phyloP scores from a whole-genome alignment of 2,797 vertebrate genomes.

The Apogon talboti region DNA sequence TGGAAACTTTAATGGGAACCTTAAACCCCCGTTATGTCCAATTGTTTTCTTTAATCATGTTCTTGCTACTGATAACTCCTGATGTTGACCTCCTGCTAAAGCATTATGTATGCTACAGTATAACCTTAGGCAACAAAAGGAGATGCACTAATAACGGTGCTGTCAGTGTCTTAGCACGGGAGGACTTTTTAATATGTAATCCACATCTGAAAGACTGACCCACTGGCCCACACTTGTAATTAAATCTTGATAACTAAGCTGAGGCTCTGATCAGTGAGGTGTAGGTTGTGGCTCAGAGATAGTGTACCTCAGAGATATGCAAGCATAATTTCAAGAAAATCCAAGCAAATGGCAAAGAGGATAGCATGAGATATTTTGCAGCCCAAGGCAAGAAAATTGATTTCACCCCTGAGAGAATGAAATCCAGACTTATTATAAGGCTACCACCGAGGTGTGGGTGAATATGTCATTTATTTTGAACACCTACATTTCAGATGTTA shows the following conservation, averaged over 20 bases:
- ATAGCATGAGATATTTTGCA: background rate
- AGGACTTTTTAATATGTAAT: slow-evolving; percentile 10
- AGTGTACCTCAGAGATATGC: background rate
- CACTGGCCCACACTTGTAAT: slow-evolving; percentile 11
- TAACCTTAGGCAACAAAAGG: background rate
- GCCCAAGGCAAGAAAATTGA: slow-evolving; percentile 30
- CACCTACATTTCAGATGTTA: slow-evolving; percentile 16
- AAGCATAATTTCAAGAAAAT: slow-evolving; percentile 7
- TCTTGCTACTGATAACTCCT: background rate
- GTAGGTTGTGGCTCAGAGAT: slow-evolving; percentile 1
- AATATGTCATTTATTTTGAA: slow-evolving; percentile 18
- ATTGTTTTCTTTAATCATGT: background rate
- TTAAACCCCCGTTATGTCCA: background rate
- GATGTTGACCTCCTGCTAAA: background rate
- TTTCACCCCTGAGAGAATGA: slow-evolving; percentile 19
- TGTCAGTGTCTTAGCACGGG: background rate
- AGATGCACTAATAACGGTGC: background rate
- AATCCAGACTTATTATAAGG: slow-evolving; percentile 25
- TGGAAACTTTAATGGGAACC: background rate
- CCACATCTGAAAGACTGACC: slow-evolving; percentile 10
- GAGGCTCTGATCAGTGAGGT: slow-evolving; percentile 9
- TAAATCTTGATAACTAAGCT: slow-evolving; percentile 20
- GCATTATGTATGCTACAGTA: background rate
- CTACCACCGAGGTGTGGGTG: slow-evolving; percentile 1
- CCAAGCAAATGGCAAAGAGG: slow-evolving; percentile 1